Percentiles rank a stretch among this genome's conserved stretches.
Evolutionary conservation across 2,888 invertebrate genomes (phyloP).

Genomic region (Heliconius cydno): DNA sequence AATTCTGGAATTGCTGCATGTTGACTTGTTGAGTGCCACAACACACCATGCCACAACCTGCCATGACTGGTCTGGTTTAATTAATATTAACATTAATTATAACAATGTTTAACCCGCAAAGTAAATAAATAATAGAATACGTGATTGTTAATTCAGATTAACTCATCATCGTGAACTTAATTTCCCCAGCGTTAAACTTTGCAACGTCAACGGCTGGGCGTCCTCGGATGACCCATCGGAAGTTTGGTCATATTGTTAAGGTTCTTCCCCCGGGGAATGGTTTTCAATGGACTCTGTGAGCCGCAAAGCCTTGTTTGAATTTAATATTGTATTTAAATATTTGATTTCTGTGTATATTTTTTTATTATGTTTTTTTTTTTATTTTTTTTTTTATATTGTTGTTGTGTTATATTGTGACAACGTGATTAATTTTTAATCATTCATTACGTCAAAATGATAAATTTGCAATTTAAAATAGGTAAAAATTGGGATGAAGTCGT

Average conservation of each 20-base stretch:
- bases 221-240: constrained; percentile 27
- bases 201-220: not conserved
- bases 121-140: not conserved
- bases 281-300: constrained; percentile 21
- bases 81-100: no score
- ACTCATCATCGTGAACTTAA: constrained; percentile 9
- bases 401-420: no score
- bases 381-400: no score
- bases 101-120: no score
- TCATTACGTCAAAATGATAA: no score
- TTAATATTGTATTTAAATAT: constrained; percentile 17
- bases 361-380: not conserved
- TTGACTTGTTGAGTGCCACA: no score
- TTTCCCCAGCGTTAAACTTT: constrained; percentile 21
- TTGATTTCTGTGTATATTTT: not conserved
- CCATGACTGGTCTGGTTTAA: no score
- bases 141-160: constrained; percentile 19
- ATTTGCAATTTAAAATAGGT: no score
- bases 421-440: no score
- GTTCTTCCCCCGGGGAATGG: constrained; percentile 15
- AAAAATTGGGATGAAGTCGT: no score
- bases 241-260: constrained; percentile 29
- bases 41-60: no score
- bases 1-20: no score
- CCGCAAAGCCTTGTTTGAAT: constrained; percentile 18